These are phyloP conservation scores for Hemicordylus capensis DNA, from an alignment of 2,113 vertebrate genomes.

Conservation along the genomic window DNA sequence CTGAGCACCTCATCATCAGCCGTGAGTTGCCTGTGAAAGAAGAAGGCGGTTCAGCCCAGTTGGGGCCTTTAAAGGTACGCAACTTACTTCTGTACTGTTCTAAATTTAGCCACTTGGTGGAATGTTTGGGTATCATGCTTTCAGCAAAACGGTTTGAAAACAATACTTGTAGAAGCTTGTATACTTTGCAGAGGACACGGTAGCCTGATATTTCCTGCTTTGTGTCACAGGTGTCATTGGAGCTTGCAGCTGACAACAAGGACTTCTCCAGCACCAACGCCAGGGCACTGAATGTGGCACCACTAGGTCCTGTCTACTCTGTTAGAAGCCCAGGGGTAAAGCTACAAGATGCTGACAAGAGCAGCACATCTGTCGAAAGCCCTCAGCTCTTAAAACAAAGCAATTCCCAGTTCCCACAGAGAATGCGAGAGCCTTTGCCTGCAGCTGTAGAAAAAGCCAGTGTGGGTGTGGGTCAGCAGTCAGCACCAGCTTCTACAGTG, in stretches of 20 bases:
- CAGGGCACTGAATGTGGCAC: not conserved
- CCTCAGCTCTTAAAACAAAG: not conserved
- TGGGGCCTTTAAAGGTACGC: constrained; percentile 87
- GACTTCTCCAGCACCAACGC: constrained; percentile 44
- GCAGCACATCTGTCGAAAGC: not conserved
- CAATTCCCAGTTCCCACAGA: not conserved
- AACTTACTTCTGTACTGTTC: not conserved
- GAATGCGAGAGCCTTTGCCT: constrained; percentile 28
- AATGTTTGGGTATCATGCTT: not conserved
- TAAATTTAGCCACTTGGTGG: not conserved
- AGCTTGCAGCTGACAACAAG: constrained; percentile 78
- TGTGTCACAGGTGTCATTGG: constrained; percentile 82
- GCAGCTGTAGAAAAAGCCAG: not conserved
- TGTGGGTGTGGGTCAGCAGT: not conserved
- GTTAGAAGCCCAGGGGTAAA: constrained; percentile 39
- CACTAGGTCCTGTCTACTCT: constrained; percentile 1
- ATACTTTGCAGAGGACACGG: not conserved
- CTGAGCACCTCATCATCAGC: constrained; percentile 74
- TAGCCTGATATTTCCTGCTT: not conserved
- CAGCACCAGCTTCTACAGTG: not conserved
- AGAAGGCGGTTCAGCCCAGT: constrained; percentile 55
- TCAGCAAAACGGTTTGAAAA: not conserved
- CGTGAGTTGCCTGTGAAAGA: constrained; percentile 79
- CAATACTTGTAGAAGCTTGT: accelerated
- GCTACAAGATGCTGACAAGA: constrained; percentile 19